Evolutionary conservation across 2,888 invertebrate species (phyloP).

Genomic region (Nomada hirtipes): DNA sequence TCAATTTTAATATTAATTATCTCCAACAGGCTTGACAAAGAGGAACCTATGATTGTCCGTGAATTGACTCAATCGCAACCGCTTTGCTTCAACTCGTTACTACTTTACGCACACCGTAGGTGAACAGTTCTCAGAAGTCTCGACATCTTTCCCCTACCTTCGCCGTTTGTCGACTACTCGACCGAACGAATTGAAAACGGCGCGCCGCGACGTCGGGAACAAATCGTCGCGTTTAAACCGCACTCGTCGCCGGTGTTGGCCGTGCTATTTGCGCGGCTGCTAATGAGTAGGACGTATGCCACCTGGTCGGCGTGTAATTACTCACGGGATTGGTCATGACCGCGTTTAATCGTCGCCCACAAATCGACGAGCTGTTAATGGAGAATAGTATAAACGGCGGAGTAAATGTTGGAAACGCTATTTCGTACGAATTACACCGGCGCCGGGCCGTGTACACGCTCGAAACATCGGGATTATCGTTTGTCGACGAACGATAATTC

Average conservation of each 20-base stretch:
- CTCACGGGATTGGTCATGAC: constrained; percentile 65
- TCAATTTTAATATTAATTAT: too few relatives aligned
- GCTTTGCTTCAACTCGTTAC: too few relatives aligned
- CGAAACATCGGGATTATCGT: constrained; percentile 51
- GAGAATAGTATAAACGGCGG: constrained; percentile 59
- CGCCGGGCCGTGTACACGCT: constrained; percentile 18
- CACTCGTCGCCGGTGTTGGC: constrained; percentile 27
- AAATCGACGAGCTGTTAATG: constrained; percentile 70
- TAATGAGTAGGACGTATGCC: constrained; percentile 67
- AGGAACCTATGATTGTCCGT: too few relatives aligned
- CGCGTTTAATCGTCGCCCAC: constrained; percentile 67
- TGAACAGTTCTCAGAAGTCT: neutral
- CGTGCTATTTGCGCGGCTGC: constrained; percentile 61
- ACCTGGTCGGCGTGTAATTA: constrained; percentile 67
- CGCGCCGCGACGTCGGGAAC: constrained; percentile 20
- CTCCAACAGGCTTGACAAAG: too few relatives aligned
- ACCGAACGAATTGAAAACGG: constrained; percentile 44
- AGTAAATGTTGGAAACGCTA: constrained; percentile 53
- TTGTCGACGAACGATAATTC: constrained; percentile 41
- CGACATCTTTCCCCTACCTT: neutral
- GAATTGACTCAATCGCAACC: too few relatives aligned
- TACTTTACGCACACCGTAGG: too few relatives aligned
- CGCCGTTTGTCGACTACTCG: neutral
- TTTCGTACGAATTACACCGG: constrained; percentile 45
- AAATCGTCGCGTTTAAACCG: constrained; percentile 57